Percentiles rank a stretch among this genome's conserved stretches.
Conservation (phyloP, 23 tunicate genomes). For the Ascidia mentula region DNA sequence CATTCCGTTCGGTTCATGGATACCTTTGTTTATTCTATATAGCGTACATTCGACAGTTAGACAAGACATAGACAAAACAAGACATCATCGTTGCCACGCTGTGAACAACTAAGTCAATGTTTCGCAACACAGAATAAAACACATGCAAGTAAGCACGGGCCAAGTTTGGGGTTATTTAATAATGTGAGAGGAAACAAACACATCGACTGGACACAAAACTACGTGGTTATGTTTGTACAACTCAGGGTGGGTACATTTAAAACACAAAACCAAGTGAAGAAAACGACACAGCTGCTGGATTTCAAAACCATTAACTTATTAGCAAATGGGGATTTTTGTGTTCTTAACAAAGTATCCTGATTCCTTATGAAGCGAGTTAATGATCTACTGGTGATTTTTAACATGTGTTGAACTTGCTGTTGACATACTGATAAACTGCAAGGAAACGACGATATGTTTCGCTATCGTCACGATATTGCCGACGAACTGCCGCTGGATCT, state of each 20-base stretch:
- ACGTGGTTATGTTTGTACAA: neutral
- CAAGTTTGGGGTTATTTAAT: no score
- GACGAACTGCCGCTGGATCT: neutral
- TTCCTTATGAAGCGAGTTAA: neutral
- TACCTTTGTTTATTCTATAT: no score
- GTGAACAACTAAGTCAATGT: neutral
- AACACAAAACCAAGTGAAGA: no score
- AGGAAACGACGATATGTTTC: neutral
- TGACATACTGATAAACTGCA: neutral
- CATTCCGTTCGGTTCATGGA: no score
- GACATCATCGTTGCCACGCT: neutral
- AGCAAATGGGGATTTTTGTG: neutral
- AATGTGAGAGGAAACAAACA: neutral
- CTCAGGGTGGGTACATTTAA: neutral
- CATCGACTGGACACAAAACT: neutral
- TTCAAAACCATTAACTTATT: no score
- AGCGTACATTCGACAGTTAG: no score
- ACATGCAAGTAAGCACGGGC: constrained; percentile 1
- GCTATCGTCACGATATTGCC: neutral
- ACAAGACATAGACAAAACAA: no score
- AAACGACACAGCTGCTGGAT: no score
- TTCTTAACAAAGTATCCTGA: neutral
- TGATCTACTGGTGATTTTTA: neutral
- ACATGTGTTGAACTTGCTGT: neutral
- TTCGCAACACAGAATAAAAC: neutral